phyloP scores from a whole-genome alignment of 2,113 vertebrate genomes.

The Nesoenas mayeri region DNA sequence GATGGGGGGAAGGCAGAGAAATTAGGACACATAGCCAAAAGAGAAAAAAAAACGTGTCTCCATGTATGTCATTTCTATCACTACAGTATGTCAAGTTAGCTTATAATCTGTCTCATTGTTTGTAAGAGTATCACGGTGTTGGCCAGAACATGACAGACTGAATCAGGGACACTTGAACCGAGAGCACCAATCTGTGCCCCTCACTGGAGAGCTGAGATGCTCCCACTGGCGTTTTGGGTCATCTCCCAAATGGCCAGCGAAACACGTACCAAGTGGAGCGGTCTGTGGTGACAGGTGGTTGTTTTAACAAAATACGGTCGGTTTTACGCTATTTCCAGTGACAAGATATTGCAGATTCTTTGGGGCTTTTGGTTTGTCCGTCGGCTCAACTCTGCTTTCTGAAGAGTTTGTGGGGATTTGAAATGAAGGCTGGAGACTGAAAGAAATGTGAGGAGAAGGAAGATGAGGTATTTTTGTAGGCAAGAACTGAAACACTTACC shows the following conservation, averaged over 20 bases:
- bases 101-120: background rate
- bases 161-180: background rate
- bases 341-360: background rate
- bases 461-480: background rate
- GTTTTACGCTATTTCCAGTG: background rate
- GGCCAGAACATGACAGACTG: background rate
- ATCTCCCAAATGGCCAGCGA: fast-evolving
- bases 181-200: background rate
- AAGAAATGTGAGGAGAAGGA: background rate
- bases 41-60: background rate
- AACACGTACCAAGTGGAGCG: fast-evolving
- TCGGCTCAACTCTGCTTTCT: background rate
- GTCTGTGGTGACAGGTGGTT: background rate
- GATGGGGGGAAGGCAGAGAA: background rate
- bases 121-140: background rate
- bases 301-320: background rate
- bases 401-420: slow-evolving; percentile 1
- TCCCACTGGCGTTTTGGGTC: background rate
- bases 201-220: background rate
- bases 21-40: background rate
- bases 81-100: background rate
- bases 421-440: background rate
- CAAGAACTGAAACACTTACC: background rate
- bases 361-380: background rate
- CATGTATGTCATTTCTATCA: background rate